Base-by-base conservation (phyloP, 2,888 invertebrate species). In the Strigamia transsilvanica region DNA sequence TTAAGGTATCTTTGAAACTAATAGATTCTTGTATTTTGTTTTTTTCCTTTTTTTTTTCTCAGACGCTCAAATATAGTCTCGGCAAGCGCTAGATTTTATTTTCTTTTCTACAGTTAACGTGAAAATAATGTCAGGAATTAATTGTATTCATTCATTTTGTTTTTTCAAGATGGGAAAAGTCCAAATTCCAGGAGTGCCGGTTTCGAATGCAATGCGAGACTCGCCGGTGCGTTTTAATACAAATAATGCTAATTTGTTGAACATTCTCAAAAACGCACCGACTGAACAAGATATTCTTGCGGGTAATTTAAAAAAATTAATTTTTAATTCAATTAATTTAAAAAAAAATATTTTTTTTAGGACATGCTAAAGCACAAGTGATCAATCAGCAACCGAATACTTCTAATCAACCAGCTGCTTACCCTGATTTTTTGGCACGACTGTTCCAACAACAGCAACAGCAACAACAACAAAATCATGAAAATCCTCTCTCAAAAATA, bases 281-380 rank as follows among this genome's bases (percentile, higher is more conserved):
- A 84, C 85, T 46, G 85, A 85, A 80, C 84, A 85, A 79, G 85
- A 85, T 77, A 83, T 85, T 51, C 80, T 85, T 34, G 83, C 83
- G 38, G 83, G 83, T 66, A 66, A 66, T 34, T 21, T 79, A n/a
- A 21, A 38, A n/a, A 27, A 27, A 27, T 27, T 27, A 80, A 42
- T 80, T n/a, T 42, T 80, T 2, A 21, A 6, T 21, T 79, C n/a
- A n/a, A n/a, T n/a, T n/a, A n/a, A n/a, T 79, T 18, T 3, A 42
- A 42, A 3, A 42, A 42, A 42, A 42, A 66, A 27, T 2, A 38
- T 38, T 38, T 38, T 78, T 41, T 78, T 46, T 21, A 80, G 80
- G 80, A 5, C 80, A 80, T 80, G 80, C 42, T 2, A 80, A 80
- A 23, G 80, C 18, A 3, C 80, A 42, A 80, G 41, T 66, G 61